Percentiles rank a stretch among this genome's conserved stretches.
phyloP scores from a whole-genome alignment of 2,113 vertebrate species.

The Proterorhinus semilunaris region DNA sequence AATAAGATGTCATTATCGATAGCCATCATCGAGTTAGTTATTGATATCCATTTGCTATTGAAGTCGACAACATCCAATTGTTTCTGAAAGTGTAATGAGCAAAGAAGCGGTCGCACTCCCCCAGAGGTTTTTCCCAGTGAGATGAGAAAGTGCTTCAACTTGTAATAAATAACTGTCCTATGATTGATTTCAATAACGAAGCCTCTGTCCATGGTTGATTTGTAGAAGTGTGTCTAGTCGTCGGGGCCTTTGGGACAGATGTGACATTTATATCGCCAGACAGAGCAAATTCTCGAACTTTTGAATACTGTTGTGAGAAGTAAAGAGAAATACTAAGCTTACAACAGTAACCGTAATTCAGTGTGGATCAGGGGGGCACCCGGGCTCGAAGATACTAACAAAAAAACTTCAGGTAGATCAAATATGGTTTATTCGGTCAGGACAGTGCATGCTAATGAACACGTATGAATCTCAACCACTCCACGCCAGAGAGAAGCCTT shows the following conservation, averaged over 20 bases:
- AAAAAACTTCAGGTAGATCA: too few species aligned
- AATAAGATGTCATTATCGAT: conserved; percentile 27
- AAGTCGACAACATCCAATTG: conserved; percentile 11
- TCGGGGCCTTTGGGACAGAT: background rate
- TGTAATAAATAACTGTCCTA: background rate
- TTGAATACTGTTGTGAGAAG: background rate
- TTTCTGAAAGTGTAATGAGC: conserved; percentile 7
- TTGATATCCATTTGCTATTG: conserved; percentile 44
- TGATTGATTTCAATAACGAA: background rate
- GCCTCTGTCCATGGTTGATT: background rate
- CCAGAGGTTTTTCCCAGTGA: background rate
- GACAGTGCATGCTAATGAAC: too few species aligned
- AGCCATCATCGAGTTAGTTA: conserved; percentile 23
- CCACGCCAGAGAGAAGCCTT: too few species aligned
- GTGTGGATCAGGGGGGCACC: too few species aligned
- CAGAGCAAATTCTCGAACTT: background rate
- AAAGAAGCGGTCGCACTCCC: conserved; percentile 9
- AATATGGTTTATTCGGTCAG: too few species aligned
- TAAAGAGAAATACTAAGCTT: too few species aligned
- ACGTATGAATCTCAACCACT: too few species aligned
- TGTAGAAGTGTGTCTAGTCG: background rate
- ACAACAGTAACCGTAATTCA: too few species aligned
- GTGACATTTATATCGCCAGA: conserved; percentile 2
- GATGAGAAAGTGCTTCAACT: conserved; percentile 10
- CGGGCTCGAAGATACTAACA: too few species aligned